These are phyloP conservation scores for Paedocypris micromegethes DNA, from an alignment of 2,797 vertebrate species.

Conservation along the genomic window DNA sequence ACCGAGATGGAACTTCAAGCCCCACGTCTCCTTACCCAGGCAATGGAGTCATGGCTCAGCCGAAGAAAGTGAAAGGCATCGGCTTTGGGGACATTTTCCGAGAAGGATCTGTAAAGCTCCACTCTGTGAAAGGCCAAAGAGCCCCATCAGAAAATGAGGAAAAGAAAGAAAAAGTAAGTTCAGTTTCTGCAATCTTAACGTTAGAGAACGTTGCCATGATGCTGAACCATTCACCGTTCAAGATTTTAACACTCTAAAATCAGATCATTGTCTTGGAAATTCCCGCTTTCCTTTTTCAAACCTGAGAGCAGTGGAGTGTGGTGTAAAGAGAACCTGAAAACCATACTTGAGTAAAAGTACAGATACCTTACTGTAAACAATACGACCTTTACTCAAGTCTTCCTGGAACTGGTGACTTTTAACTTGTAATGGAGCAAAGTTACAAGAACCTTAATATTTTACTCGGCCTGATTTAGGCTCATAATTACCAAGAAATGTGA, in stretches of 20 bases:
- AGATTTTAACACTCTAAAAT: slow-evolving; percentile 1
- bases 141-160: slow-evolving; percentile 63
- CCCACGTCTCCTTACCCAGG: slow-evolving; percentile 56
- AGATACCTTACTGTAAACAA: too few relatives aligned
- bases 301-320: slow-evolving; percentile 19
- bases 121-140: slow-evolving; percentile 54
- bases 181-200: neutral
- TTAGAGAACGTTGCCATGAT: neutral
- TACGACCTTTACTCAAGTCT: slow-evolving; percentile 13
- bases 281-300: neutral
- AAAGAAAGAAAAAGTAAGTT: slow-evolving; percentile 83
- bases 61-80: slow-evolving; percentile 87
- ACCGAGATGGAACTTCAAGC: slow-evolving; percentile 34
- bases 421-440: too few relatives aligned
- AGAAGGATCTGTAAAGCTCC: slow-evolving; percentile 85
- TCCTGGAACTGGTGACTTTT: neutral
- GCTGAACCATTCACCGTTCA: neutral
- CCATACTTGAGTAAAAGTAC: slow-evolving; percentile 25
- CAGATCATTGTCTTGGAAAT: slow-evolving; percentile 15
- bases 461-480: too few relatives aligned
- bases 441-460: too few relatives aligned
- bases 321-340: slow-evolving; percentile 25
- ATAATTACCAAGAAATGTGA: too few relatives aligned
- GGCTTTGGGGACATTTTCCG: slow-evolving; percentile 96
- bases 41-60: slow-evolving; percentile 74